Percentiles rank a stretch among this genome's conserved stretches.
Evolutionary conservation across 1,140 invertebrate genomes (phyloP).

Genomic region (Hetaerina americana): DNA sequence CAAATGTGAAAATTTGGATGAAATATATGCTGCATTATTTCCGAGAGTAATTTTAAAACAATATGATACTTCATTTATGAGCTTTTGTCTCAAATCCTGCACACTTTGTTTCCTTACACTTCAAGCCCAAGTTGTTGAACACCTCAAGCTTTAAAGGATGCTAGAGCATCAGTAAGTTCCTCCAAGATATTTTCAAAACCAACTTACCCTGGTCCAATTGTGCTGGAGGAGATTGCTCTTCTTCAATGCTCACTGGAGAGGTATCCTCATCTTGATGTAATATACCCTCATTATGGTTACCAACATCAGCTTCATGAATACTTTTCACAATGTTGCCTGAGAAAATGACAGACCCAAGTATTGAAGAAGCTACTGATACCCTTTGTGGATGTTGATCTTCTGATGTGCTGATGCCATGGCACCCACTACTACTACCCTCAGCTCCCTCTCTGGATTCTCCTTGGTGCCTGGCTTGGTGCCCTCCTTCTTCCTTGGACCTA

Average conservation of each 20-base stretch:
- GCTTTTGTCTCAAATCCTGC: too few relatives aligned
- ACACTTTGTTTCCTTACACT: too few relatives aligned
- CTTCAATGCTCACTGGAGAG: not conserved
- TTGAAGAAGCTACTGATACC: conserved; percentile 14
- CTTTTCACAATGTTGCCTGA: conserved; percentile 18
- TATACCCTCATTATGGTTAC: not conserved
- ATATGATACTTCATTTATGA: too few relatives aligned
- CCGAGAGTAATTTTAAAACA: too few relatives aligned
- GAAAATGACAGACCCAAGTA: conserved; percentile 18
- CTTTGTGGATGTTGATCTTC: not conserved
- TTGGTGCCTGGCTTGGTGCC: not conserved
- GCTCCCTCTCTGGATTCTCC: not conserved
- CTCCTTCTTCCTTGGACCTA: not conserved
- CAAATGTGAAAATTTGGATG: too few relatives aligned
- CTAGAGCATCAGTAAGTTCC: too few relatives aligned
- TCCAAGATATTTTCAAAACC: too few relatives aligned
- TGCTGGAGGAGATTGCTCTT: not conserved
- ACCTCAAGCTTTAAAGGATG: too few relatives aligned
- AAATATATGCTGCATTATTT: too few relatives aligned
- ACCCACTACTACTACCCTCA: not conserved
- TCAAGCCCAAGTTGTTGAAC: too few relatives aligned
- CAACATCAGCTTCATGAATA: conserved; percentile 4
- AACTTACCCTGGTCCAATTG: not conserved
- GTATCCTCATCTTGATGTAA: not conserved
- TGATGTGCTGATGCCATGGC: not conserved